These are phyloP conservation scores for Artibeus lituratus DNA, from an alignment of 2,797 vertebrate genomes.

Conservation along the genomic window DNA sequence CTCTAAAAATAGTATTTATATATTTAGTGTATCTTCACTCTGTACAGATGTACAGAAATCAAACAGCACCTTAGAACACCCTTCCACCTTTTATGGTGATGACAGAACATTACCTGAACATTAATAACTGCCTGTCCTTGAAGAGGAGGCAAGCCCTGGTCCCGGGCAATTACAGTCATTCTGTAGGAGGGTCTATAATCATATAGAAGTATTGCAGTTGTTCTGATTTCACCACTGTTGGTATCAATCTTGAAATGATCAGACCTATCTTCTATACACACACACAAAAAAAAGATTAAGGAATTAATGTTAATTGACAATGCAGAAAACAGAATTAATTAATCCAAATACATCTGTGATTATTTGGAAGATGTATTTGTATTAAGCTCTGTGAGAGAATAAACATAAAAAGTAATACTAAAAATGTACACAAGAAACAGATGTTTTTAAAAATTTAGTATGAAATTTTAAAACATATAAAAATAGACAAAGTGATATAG, in stretches of 20 bases:
- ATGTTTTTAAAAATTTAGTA: neutral
- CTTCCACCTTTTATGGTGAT: neutral
- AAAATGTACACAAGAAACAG: neutral
- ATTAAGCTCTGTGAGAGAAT: neutral
- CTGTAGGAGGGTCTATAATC: constrained; percentile 81
- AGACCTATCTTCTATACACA: constrained; percentile 68
- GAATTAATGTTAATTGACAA: neutral
- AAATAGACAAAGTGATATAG: neutral
- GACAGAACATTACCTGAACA: constrained; percentile 85
- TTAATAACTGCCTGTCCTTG: constrained; percentile 85
- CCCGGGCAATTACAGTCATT: constrained; percentile 85
- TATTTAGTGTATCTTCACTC: neutral
- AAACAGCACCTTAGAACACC: neutral
- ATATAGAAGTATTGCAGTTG: constrained; percentile 81
- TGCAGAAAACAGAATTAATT: neutral
- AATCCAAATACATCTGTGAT: neutral
- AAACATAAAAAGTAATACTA: neutral
- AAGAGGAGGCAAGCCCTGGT: constrained; percentile 84
- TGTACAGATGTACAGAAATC: neutral
- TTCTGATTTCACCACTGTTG: constrained; percentile 89
- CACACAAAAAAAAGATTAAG: constrained; percentile 14
- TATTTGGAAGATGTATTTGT: neutral
- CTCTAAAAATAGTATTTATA: neutral
- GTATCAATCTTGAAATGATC: constrained; percentile 89
- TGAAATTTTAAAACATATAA: neutral